Evolutionary conservation across 2,888 invertebrate genomes (phyloP).

Genomic region (Selenia dentaria): DNA sequence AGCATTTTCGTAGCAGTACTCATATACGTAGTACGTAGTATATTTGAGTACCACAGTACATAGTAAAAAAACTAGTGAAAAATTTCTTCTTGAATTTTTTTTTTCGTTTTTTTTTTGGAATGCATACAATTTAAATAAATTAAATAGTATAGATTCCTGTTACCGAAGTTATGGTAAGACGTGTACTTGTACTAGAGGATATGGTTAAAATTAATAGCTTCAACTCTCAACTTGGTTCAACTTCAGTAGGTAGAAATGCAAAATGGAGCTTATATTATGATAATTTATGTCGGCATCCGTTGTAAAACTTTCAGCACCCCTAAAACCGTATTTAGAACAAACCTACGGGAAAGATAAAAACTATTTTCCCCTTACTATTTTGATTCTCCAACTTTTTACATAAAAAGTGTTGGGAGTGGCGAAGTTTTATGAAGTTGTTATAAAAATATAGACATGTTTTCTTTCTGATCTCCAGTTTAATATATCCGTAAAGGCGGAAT

Average conservation of each 20-base stretch:
- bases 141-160: too few relatives aligned
- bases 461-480: conserved; percentile 19
- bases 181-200: too few relatives aligned
- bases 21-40: too few relatives aligned
- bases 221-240: conserved; percentile 10
- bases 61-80: too few relatives aligned
- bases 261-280: conserved; percentile 58
- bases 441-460: conserved; percentile 33
- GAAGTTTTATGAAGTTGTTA: conserved; percentile 25
- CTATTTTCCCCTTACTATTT: conserved; percentile 28
- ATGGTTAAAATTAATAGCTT: conserved; percentile 17
- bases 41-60: too few relatives aligned
- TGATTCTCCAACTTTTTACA: conserved; percentile 30
- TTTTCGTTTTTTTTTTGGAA: too few relatives aligned
- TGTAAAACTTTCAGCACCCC: conserved; percentile 52
- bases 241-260: conserved; percentile 39
- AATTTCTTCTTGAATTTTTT: too few relatives aligned
- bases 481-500: conserved; percentile 6
- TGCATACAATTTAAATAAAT: too few relatives aligned
- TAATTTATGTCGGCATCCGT: conserved; percentile 60
- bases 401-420: conserved; percentile 30
- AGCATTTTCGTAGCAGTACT: too few relatives aligned
- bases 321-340: conserved; percentile 41
- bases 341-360: conserved; percentile 30
- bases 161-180: too few relatives aligned